These are phyloP conservation scores for Macrosiphum euphorbiae DNA, from an alignment of 2,888 invertebrate genomes.

Conservation along the genomic window DNA sequence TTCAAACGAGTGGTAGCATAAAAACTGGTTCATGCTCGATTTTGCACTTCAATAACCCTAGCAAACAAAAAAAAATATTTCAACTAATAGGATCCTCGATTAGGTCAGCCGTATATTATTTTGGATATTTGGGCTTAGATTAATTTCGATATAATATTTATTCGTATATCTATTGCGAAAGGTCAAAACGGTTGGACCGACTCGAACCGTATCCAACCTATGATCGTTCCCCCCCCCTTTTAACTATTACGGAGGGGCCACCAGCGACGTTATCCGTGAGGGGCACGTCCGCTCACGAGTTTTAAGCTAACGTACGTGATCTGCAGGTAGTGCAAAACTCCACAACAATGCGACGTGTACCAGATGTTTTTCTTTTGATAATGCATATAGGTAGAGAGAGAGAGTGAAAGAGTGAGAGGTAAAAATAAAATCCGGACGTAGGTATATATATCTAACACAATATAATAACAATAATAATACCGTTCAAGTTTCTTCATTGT, in stretches of 20 bases:
- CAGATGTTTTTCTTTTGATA: conserved; percentile 64
- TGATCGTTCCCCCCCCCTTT: background rate
- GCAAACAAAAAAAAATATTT: background rate
- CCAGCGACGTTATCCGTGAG: conserved; percentile 48
- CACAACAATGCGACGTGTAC: conserved; percentile 60
- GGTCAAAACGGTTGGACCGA: conserved; percentile 47
- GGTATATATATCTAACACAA: conserved; percentile 47
- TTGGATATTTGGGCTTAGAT: background rate
- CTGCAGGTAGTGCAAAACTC: conserved; percentile 60
- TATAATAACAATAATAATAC: conserved; percentile 60
- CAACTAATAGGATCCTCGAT: background rate
- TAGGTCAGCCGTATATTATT: background rate
- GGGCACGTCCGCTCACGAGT: conserved; percentile 38
- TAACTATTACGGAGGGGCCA: conserved; percentile 37
- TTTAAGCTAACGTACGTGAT: conserved; percentile 48
- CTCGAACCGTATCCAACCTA: background rate
- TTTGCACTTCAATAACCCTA: conserved; percentile 18
- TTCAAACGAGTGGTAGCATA: background rate
- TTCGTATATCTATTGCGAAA: conserved; percentile 43
- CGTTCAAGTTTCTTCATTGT: conserved; percentile 58
- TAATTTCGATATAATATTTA: background rate
- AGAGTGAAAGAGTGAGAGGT: conserved; percentile 25
- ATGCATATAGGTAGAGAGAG: conserved; percentile 35
- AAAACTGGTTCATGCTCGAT: conserved; percentile 13
- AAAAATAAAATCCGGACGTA: conserved; percentile 48